Conservation (phyloP, 2,113 vertebrate genomes). For the Microcebus jonahi region DNA sequence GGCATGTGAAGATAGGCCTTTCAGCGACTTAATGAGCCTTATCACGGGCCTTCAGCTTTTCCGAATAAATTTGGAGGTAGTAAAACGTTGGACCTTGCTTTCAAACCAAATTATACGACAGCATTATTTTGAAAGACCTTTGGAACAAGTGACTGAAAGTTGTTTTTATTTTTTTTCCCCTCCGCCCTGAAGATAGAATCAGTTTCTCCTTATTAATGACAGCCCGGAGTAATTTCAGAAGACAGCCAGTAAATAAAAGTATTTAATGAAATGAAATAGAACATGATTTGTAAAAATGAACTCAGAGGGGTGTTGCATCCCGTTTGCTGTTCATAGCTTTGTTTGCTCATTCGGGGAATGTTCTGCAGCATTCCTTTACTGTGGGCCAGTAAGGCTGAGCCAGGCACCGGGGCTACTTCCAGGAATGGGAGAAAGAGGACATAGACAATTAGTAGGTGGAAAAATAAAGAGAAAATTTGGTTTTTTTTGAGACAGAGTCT, state of each 20-base stretch:
- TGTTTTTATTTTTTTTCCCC: background rate
- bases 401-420: background rate
- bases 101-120: slow-evolving; percentile 73
- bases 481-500: too few relatives aligned
- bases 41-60: slow-evolving; percentile 75
- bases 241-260: slow-evolving; percentile 59
- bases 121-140: slow-evolving; percentile 75
- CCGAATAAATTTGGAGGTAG: slow-evolving; percentile 76
- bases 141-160: slow-evolving; percentile 57
- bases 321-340: background rate
- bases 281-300: slow-evolving; percentile 3
- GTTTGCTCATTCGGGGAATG: slow-evolving; percentile 6
- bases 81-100: slow-evolving; percentile 74
- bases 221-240: slow-evolving; percentile 66
- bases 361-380: background rate
- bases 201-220: slow-evolving; percentile 60
- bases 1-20: slow-evolving; percentile 75
- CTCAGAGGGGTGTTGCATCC: background rate
- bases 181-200: slow-evolving; percentile 40
- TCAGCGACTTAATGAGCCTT: slow-evolving; percentile 76
- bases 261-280: slow-evolving; percentile 62
- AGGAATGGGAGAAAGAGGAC: background rate
- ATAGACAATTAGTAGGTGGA: background rate
- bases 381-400: background rate
- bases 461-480: background rate